phyloP scores from a whole-genome alignment of 2,113 vertebrate genomes.

The Sylvicapra grimmia region DNA sequence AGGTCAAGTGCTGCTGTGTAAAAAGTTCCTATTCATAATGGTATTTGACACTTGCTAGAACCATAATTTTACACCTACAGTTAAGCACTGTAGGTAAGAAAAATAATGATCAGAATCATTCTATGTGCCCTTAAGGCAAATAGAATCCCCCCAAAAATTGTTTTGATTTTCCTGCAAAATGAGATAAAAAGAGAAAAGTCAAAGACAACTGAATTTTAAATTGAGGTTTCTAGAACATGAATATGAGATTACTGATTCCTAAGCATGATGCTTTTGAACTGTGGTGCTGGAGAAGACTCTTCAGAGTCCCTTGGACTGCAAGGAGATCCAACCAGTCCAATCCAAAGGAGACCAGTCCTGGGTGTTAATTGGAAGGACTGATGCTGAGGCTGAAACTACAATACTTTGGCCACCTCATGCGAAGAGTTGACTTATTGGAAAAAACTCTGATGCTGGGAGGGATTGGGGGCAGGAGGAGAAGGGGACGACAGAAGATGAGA shows the following conservation, averaged over 20 bases:
- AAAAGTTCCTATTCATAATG: neutral
- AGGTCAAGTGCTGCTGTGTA: neutral
- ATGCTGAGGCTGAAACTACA: no score
- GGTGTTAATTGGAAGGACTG: no score
- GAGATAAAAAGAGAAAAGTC: neutral
- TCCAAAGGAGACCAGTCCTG: no score
- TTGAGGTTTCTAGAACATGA: neutral
- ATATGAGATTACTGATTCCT: neutral
- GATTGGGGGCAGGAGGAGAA: no score
- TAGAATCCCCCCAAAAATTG: fast-evolving
- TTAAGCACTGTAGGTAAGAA: neutral
- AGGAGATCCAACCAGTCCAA: no score
- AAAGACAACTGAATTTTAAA: slow-evolving; percentile 2
- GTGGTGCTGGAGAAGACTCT: no score
- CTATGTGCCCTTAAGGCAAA: neutral
- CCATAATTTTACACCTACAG: neutral
- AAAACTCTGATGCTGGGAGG: no score
- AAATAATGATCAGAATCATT: neutral
- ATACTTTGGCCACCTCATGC: no score
- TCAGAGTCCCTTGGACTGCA: no score
- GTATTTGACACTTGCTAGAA: neutral
- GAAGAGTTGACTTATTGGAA: no score
- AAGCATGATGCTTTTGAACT: neutral
- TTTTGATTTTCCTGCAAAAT: neutral
- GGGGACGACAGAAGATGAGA: no score